Evolutionary conservation across 2,888 invertebrate genomes (phyloP).

Genomic region (Dioctria rufipes): DNA sequence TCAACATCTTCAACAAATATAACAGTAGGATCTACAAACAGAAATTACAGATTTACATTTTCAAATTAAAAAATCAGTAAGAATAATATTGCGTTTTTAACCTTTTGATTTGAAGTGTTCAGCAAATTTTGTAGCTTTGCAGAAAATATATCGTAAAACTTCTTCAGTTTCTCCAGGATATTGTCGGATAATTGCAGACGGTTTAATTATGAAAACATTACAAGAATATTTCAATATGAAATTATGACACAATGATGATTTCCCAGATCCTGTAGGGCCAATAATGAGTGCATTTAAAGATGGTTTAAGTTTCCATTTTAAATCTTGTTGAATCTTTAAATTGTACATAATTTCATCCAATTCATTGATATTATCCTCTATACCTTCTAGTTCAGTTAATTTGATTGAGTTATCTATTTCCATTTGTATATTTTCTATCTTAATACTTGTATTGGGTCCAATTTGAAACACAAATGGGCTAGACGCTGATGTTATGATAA

Average conservation of each 20-base stretch:
- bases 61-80: conserved; percentile 23
- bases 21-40: conserved; percentile 66
- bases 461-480: conserved; percentile 60
- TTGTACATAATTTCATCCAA: conserved; percentile 63
- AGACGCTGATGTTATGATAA: conserved; percentile 2
- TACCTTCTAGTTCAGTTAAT: conserved; percentile 60
- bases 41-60: not conserved
- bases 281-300: conserved; percentile 63
- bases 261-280: conserved; percentile 76
- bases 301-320: conserved; percentile 64
- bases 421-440: conserved; percentile 63
- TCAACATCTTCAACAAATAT: conserved; percentile 72
- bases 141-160: conserved; percentile 71
- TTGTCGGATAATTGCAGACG: conserved; percentile 71
- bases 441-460: conserved; percentile 59
- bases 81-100: conserved; percentile 52
- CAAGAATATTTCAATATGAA: conserved; percentile 71
- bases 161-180: conserved; percentile 74
- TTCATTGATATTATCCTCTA: conserved; percentile 63
- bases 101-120: conserved; percentile 67
- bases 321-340: conserved; percentile 65
- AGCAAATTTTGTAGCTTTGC: conserved; percentile 67
- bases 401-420: conserved; percentile 23
- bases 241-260: conserved; percentile 73
- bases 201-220: conserved; percentile 71